Evolutionary conservation across 2,888 invertebrate species (phyloP).

Genomic region (Prionchulus punctatus): DNA sequence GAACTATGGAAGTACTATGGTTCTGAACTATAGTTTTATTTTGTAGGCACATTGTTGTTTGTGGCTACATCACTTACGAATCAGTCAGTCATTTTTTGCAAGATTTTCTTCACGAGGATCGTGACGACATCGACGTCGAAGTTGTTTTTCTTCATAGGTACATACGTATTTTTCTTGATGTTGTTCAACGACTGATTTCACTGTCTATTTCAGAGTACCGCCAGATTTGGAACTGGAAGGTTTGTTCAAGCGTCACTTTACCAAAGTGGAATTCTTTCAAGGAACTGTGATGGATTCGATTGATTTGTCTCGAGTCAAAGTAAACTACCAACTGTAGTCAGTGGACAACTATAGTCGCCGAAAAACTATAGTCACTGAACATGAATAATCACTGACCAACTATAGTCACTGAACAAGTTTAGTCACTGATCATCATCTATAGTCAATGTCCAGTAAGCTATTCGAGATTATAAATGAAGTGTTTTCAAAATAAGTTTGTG

Average conservation of each 20-base stretch:
- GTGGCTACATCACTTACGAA: slow-evolving; percentile 99
- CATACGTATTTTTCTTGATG: no score
- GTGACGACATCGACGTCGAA: slow-evolving; percentile 98
- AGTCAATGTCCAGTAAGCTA: no score
- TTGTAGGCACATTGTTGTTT: slow-evolving; percentile 94
- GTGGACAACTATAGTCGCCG: no score
- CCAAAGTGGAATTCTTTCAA: slow-evolving; percentile 99
- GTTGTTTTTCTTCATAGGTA: slow-evolving; percentile 96
- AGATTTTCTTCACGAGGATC: slow-evolving; percentile 99
- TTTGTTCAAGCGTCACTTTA: slow-evolving; percentile 99
- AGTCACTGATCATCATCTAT: no score
- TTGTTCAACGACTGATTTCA: not conserved
- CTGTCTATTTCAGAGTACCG: slow-evolving; percentile 60
- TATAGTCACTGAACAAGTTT: no score
- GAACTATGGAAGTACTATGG: no score
- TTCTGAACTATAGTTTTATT: no score
- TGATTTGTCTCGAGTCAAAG: slow-evolving; percentile 97
- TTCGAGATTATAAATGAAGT: no score
- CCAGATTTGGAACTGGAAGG: slow-evolving; percentile 99
- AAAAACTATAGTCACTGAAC: no score
- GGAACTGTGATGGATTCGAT: slow-evolving; percentile 99
- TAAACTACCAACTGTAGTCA: no score
- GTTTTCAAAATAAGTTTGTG: slow-evolving; percentile 1
- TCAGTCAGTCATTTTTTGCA: slow-evolving; percentile 99
- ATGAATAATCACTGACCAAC: no score